Percentiles rank a stretch among this genome's conserved stretches.
Evolutionary conservation across 2,888 invertebrate species (phyloP).

Genomic region (Leptinotarsa haldemani): DNA sequence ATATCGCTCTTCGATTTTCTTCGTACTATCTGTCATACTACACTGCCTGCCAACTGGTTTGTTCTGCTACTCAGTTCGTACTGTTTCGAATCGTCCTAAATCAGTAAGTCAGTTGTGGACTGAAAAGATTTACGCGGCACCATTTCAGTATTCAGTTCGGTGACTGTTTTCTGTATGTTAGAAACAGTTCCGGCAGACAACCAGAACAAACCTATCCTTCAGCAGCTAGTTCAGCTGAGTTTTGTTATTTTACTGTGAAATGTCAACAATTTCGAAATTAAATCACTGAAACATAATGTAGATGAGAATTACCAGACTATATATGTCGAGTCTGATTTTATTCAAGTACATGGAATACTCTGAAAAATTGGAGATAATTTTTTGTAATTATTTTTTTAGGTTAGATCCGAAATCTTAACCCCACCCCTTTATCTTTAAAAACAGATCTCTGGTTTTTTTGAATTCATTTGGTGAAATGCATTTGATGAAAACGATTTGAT

Average conservation of each 20-base stretch:
- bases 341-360: neutral
- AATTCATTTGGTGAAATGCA: neutral
- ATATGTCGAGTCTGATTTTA: neutral
- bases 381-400: slow-evolving; percentile 6
- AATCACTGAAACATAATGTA: neutral
- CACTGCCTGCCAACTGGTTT: too few species aligned
- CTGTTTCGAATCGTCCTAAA: too few species aligned
- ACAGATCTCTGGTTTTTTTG: neutral
- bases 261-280: neutral
- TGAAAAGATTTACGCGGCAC: too few species aligned
- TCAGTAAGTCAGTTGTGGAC: too few species aligned
- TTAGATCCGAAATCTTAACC: neutral
- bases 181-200: too few species aligned
- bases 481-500: slow-evolving; percentile 19
- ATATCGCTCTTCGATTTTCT: too few species aligned
- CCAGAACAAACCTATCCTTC: too few species aligned
- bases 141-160: too few species aligned
- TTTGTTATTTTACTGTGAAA: neutral
- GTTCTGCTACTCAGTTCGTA: too few species aligned
- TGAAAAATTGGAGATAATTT: neutral
- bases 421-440: slow-evolving; percentile 6
- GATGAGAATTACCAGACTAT: neutral
- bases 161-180: too few species aligned
- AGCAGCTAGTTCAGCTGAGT: too few species aligned
- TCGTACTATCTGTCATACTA: too few species aligned